Conservation (phyloP, 2,113 vertebrate genomes). For the Mesocricetus auratus region DNA sequence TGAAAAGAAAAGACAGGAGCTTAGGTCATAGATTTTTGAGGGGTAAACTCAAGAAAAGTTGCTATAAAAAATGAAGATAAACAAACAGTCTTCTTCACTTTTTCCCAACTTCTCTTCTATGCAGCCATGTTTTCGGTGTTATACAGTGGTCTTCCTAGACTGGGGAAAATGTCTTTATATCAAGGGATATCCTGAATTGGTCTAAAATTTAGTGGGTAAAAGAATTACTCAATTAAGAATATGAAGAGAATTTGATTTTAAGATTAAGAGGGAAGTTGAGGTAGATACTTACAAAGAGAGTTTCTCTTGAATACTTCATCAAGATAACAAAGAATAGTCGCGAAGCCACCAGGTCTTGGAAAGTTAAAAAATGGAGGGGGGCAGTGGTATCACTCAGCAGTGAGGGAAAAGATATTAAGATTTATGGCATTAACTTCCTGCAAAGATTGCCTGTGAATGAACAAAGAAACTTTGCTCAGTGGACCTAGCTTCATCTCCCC, state of each 20-base stretch:
- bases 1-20: neutral
- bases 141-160: neutral
- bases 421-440: neutral
- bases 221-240: neutral
- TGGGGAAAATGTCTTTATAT: neutral
- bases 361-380: neutral
- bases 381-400: accelerated
- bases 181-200: neutral
- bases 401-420: neutral
- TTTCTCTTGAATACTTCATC: neutral
- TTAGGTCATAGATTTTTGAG: neutral
- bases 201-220: neutral
- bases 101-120: neutral
- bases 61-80: neutral
- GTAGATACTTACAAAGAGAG: neutral
- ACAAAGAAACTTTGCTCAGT: neutral
- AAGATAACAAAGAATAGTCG: neutral
- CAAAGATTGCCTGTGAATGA: neutral
- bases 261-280: neutral
- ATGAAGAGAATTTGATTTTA: neutral
- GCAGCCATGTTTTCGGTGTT: neutral
- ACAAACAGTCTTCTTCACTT: neutral
- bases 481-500: neutral
- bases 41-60: neutral
- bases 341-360: accelerated